These are phyloP conservation scores for Chymomyza amoena DNA, from an alignment of 2,888 invertebrate species.

Conservation along the genomic window DNA sequence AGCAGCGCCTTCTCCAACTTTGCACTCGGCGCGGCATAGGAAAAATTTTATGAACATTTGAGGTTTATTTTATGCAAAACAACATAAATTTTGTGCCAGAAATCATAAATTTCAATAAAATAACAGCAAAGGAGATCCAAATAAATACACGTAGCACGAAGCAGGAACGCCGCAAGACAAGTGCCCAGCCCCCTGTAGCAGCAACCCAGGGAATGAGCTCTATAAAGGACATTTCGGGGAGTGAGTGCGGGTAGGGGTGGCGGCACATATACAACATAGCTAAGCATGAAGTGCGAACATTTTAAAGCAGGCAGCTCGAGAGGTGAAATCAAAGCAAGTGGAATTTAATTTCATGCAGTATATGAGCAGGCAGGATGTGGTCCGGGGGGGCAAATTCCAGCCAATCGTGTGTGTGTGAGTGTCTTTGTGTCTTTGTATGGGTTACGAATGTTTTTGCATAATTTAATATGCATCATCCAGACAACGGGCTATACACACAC, in stretches of 20 bases:
- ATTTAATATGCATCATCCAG: constrained; percentile 28
- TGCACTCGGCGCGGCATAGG: constrained; percentile 21
- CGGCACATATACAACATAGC: not conserved
- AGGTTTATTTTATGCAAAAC: constrained; percentile 71
- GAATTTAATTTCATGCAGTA: not conserved
- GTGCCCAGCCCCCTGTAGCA: not conserved
- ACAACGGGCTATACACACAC: not conserved
- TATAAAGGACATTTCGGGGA: not conserved
- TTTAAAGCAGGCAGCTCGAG: not conserved
- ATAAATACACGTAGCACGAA: constrained; percentile 44
- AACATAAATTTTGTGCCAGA: constrained; percentile 67
- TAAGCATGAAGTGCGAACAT: not conserved
- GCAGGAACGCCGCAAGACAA: not conserved
- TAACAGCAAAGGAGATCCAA: constrained; percentile 55
- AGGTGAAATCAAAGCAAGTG: not conserved
- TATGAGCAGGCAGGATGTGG: not conserved
- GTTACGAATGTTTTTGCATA: constrained; percentile 27
- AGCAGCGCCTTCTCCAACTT: not conserved
- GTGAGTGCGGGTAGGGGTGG: too few relatives aligned
- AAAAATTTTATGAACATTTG: constrained; percentile 66
- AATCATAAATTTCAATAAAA: constrained; percentile 71
- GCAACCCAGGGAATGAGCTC: not conserved
- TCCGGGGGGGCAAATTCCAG: not conserved
- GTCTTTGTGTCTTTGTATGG: not conserved
- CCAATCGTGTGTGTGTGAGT: not conserved